Evolutionary conservation across 2,888 invertebrate genomes (phyloP).

Genomic region (Papilio gigon): DNA sequence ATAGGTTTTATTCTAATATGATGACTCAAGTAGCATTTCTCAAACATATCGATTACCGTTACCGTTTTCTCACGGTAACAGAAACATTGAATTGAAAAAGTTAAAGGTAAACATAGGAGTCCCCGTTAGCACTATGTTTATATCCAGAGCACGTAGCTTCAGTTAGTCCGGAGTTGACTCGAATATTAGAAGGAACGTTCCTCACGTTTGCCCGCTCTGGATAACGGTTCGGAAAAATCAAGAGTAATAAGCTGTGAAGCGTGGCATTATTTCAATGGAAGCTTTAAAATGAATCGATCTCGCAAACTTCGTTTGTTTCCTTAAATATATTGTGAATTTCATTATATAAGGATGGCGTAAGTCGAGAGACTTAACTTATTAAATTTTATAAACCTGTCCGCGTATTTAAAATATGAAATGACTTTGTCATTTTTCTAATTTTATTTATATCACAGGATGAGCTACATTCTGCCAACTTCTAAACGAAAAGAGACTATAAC

Average conservation of each 20-base stretch:
- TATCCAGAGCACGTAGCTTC: slow-evolving; percentile 63
- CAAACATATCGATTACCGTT: slow-evolving; percentile 9
- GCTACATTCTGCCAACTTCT: not conserved
- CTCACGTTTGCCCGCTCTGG: slow-evolving; percentile 56
- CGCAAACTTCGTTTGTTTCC: not conserved
- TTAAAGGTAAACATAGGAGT: slow-evolving; percentile 50
- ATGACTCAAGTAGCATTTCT: not conserved
- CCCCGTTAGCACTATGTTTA: slow-evolving; percentile 54
- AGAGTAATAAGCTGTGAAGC: slow-evolving; percentile 44
- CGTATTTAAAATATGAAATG: too few species aligned
- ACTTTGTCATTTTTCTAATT: too few species aligned
- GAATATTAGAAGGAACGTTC: slow-evolving; percentile 54
- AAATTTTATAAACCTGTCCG: too few species aligned
- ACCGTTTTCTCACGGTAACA: slow-evolving; percentile 3
- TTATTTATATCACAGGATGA: not conserved
- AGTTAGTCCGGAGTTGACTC: slow-evolving; percentile 54
- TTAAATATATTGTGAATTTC: not conserved
- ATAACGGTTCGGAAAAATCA: slow-evolving; percentile 66
- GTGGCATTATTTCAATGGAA: not conserved
- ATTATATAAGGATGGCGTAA: too few species aligned
- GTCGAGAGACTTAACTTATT: too few species aligned
- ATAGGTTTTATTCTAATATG: not conserved
- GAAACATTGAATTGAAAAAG: slow-evolving; percentile 45
- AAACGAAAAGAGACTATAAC: not conserved
- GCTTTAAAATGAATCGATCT: not conserved